A percentile compares a stretch with the other conserved stretches of the same genome.
phyloP scores from a whole-genome alignment of 2,113 vertebrate species.

The Tamias sibiricus region DNA sequence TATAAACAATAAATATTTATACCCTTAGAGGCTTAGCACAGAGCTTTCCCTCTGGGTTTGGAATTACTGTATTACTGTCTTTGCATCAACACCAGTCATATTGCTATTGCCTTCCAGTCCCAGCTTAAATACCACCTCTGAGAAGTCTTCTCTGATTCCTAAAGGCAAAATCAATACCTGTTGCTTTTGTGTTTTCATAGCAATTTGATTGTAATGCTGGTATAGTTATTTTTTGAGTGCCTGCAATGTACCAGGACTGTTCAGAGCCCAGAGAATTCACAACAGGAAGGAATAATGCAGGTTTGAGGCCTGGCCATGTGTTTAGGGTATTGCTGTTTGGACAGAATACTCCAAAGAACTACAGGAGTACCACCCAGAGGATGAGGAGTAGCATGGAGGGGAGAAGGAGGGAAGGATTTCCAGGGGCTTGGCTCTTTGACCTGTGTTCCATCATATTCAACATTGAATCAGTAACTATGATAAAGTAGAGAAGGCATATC shows the following conservation, averaged over 20 bases:
- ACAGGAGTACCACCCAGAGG: background rate
- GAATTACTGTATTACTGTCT: background rate
- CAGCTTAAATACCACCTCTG: background rate
- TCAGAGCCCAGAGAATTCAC: background rate
- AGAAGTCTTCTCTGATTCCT: background rate
- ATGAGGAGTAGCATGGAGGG: background rate
- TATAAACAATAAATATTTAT: background rate
- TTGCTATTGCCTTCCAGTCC: background rate
- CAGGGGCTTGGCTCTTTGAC: background rate
- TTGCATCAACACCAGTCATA: background rate
- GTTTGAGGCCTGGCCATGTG: background rate
- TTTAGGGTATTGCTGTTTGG: background rate
- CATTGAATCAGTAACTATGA: slow-evolving; percentile 26
- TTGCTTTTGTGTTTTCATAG: background rate
- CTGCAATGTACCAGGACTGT: background rate
- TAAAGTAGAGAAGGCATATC: background rate
- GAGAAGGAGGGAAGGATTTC: background rate
- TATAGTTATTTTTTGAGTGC: background rate
- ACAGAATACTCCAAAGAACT: background rate
- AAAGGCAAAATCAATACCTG: background rate
- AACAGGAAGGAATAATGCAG: background rate
- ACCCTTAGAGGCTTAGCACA: background rate
- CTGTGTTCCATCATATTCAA: background rate
- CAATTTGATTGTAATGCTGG: background rate
- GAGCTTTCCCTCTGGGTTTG: background rate